Conservation (phyloP, 30 jellyfish, hydroid and myxozoan species). For the Calvadosia cruxmelitensis region DNA sequence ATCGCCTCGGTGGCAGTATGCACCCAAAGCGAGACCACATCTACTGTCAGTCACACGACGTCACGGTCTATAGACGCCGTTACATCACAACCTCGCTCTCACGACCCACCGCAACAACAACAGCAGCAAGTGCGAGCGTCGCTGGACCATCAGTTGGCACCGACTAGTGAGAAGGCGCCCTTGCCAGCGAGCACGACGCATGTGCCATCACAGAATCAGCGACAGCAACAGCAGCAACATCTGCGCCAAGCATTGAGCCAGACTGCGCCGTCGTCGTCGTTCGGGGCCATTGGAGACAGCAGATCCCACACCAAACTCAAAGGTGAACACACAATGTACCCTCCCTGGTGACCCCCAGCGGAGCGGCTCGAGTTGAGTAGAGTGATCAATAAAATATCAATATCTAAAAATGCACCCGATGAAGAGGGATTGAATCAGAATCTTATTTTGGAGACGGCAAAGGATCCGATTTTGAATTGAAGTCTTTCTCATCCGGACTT, state of each 20-base stretch:
- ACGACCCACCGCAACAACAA: constrained; percentile 4
- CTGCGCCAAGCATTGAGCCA: too few relatives aligned
- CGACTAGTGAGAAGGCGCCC: background rate
- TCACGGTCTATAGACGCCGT: constrained; percentile 39
- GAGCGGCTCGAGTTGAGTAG: too few relatives aligned
- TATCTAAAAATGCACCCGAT: too few relatives aligned
- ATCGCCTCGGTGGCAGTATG: constrained; percentile 41
- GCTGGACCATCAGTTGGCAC: background rate
- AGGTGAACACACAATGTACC: background rate
- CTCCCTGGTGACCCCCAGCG: constrained; percentile 4
- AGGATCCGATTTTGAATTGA: too few relatives aligned
- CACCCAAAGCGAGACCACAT: constrained; percentile 41
- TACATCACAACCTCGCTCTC: constrained; percentile 30
- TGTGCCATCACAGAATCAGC: background rate
- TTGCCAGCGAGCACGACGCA: background rate
- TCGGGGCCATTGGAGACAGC: constrained; percentile 16
- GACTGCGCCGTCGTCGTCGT: constrained; percentile 1
- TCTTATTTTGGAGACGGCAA: too few relatives aligned
- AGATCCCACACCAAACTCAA: constrained; percentile 3
- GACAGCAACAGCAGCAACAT: background rate
- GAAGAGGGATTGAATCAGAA: too few relatives aligned
- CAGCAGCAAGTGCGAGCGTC: background rate
- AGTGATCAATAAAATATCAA: too few relatives aligned
- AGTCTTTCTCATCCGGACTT: too few relatives aligned
- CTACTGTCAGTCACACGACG: constrained; percentile 6